Base-by-base conservation (phyloP, 2,888 invertebrate species). In the Platycnemis pennipes region DNA sequence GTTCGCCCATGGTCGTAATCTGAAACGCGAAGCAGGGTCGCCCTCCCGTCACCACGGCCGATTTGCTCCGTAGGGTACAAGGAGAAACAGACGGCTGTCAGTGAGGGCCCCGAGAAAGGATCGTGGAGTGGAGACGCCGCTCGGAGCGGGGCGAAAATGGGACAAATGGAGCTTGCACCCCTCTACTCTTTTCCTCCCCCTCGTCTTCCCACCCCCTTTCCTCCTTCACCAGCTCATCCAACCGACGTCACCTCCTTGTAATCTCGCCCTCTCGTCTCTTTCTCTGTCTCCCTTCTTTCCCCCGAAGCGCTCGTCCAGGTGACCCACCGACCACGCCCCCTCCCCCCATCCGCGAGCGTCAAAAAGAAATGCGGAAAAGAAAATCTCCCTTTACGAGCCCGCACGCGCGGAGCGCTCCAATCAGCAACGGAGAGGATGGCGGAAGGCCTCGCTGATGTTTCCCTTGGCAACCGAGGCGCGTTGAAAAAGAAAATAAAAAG, bases 191-290 rank as follows among this genome's bases (percentile, higher is more conserved):
- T 16, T 44, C 44, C 86, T 7, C 42, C 22, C 87, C 13, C 94
- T 94, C 94, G 86, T 94, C 37, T 94, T 86, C 94, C 46, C 94
- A 53, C 86, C 91, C 87, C 85, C 88, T 94, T 91, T 94, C 94
- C 94, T 85, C 46, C 94, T 31, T n/a, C 95, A 26, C 63, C 96
- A n/a, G n/a, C 94, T 94, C 95, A 94, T 95, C 95, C 95, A 95
- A 95, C 95, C 95, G 95, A 94, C 45, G 95, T 95, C 95, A 96
- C 96, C 95, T 95, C 16, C 86, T 42, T 86, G 37, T 89, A 31
- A 53, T 94, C 88, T 56, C 94, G 94, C 94, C 94, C 88, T 56
- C 69, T 94, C 63, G 77, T 89, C 94, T 94, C 89, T 46, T 42
- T 69, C 45, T 45, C 94, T 94, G 56, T 85, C 94, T 89, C 88